A percentile compares a stretch with the other conserved stretches of the same genome.
These are phyloP conservation scores for Neomorphus geoffroyi DNA, from an alignment of 2,797 vertebrate species.

Conservation along the genomic window DNA sequence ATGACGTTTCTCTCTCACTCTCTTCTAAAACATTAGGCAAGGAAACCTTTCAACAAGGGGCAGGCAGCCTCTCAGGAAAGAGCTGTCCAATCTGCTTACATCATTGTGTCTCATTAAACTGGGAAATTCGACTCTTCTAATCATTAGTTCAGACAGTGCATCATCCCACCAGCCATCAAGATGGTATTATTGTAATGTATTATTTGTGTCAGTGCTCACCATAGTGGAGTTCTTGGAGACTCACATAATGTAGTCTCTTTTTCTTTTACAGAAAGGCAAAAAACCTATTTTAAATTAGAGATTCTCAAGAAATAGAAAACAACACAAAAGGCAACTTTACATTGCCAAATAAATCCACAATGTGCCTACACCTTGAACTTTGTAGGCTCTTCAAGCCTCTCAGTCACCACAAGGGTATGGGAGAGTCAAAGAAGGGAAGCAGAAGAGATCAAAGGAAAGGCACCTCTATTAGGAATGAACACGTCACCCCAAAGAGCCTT, in stretches of 20 bases:
- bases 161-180: neutral
- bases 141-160: conserved; percentile 9
- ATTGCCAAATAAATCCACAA: neutral
- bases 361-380: neutral
- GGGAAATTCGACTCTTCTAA: conserved; percentile 30
- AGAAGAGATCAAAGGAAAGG: neutral
- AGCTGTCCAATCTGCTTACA: conserved; percentile 42
- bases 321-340: neutral
- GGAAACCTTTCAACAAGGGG: conserved; percentile 14
- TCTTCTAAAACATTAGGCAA: conserved; percentile 28
- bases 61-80: conserved; percentile 35
- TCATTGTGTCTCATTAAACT: conserved; percentile 24
- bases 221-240: neutral
- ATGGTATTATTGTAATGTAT: neutral
- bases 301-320: neutral
- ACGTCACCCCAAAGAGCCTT: neutral
- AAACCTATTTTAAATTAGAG: neutral
- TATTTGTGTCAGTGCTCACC: neutral
- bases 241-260: neutral
- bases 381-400: neutral
- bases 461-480: neutral
- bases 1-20: neutral
- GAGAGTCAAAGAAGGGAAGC: conserved; percentile 10
- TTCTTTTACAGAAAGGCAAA: neutral
- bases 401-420: neutral